phyloP scores from a whole-genome alignment of 2,797 vertebrate species.

The Apogon hyalosoma region DNA sequence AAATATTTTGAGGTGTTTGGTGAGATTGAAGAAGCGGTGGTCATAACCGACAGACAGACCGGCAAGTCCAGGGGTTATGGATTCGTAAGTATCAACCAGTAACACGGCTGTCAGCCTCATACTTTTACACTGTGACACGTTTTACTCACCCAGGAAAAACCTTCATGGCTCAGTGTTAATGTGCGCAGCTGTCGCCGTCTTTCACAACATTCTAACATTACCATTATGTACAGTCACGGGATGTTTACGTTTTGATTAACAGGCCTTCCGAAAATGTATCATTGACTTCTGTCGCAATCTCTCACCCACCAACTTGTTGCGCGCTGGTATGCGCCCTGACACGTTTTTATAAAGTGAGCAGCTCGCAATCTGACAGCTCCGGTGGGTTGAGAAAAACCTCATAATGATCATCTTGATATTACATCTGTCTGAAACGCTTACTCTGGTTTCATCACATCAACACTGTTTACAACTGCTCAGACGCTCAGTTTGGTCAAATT shows the following conservation, averaged over 20 bases:
- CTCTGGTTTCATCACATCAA: constrained; percentile 29
- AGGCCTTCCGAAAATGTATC: constrained; percentile 31
- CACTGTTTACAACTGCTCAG: constrained; percentile 19
- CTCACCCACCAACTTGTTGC: constrained; percentile 62
- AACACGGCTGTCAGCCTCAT: background rate
- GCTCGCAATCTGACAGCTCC: constrained; percentile 50
- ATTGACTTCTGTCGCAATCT: constrained; percentile 54
- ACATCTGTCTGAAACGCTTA: constrained; percentile 6
- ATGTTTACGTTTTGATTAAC: constrained; percentile 62
- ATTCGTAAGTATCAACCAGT: constrained; percentile 96
- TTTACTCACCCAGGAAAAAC: constrained; percentile 27
- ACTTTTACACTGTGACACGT: background rate
- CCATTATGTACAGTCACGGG: constrained; percentile 36
- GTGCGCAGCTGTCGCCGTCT: constrained; percentile 5
- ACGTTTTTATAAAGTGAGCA: constrained; percentile 33
- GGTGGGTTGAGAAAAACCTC: constrained; percentile 31
- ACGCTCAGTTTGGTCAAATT: no score
- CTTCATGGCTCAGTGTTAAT: constrained; percentile 1
- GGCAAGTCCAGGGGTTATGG: constrained; percentile 97
- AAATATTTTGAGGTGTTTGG: constrained; percentile 98
- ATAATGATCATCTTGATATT: constrained; percentile 21
- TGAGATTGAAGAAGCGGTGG: constrained; percentile 96
- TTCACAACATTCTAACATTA: constrained; percentile 17
- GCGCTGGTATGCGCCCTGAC: constrained; percentile 57
- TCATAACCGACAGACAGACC: constrained; percentile 96